A percentile compares a stretch with the other conserved stretches of the same genome.
phyloP scores from a whole-genome alignment of 2,888 invertebrate genomes.

The Temnothorax unifasciatus region DNA sequence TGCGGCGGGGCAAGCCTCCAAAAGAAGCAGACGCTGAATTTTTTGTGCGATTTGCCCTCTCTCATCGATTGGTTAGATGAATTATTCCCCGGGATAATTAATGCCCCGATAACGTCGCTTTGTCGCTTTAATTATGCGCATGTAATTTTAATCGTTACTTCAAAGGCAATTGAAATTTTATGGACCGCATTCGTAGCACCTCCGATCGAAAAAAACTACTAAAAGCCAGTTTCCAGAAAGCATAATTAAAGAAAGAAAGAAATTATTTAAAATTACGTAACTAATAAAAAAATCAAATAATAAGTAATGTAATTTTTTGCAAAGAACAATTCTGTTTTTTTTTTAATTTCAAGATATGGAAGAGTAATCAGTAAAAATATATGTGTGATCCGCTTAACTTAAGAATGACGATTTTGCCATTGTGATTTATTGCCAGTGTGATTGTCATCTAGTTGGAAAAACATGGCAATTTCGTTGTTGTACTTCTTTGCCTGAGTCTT shows the following conservation, averaged over 20 bases:
- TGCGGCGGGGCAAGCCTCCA: conserved; percentile 62
- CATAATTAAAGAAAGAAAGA: not conserved
- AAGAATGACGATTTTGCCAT: not conserved
- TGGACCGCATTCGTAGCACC: not conserved
- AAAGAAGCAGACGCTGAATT: conserved; percentile 56
- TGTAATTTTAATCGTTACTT: conserved; percentile 50
- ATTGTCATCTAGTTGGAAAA: conserved; percentile 36
- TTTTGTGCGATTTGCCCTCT: conserved; percentile 57
- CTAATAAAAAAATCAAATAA: not conserved
- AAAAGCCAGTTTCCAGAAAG: not conserved
- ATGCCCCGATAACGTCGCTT: conserved; percentile 48
- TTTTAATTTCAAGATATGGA: not conserved
- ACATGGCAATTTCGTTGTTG: conserved; percentile 43
- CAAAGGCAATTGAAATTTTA: conserved; percentile 41
- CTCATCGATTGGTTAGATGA: conserved; percentile 53
- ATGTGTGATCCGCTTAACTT: not conserved
- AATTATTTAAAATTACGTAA: conserved; percentile 14
- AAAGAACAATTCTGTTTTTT: not conserved
- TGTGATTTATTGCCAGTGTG: conserved; percentile 10
- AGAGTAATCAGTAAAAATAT: not conserved
- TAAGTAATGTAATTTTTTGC: not conserved
- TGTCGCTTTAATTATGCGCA: conserved; percentile 55
- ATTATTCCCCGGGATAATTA: conserved; percentile 52
- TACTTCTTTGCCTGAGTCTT: conserved; percentile 35
- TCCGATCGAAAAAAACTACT: not conserved